phyloP scores from a whole-genome alignment of 92 coral and sea anemone genomes.

The Heteractis magnifica region DNA sequence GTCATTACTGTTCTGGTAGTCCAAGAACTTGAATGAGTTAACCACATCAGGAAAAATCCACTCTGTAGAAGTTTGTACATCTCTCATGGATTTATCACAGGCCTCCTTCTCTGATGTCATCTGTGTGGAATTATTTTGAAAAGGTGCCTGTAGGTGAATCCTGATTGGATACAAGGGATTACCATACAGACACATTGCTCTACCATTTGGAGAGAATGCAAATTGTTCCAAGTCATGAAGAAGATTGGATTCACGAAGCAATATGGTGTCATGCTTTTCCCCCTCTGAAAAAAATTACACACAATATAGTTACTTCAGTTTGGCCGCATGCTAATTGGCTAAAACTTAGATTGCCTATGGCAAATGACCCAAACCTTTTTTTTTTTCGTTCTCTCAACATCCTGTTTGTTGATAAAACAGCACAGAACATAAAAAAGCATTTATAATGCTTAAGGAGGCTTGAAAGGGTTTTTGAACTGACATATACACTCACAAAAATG shows the following conservation, averaged over 20 bases:
- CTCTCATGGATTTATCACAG: background rate
- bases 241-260: background rate
- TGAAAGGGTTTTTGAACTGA: no score
- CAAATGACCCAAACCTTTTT: no score
- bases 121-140: background rate
- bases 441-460: no score
- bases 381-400: no score
- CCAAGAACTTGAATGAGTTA: constrained; percentile 6
- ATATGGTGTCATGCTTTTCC: background rate
- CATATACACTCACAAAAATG: no score
- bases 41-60: background rate
- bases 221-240: background rate
- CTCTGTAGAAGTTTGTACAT: background rate
- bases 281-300: background rate
- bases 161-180: constrained; percentile 8
- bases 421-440: no score
- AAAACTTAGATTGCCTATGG: no score
- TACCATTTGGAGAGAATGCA: constrained; percentile 4
- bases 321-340: background rate
- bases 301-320: background rate
- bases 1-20: background rate
- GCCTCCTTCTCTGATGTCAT: background rate
- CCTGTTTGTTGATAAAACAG: no score
- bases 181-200: constrained; percentile 3
- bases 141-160: constrained; percentile 2